These are phyloP conservation scores for Butorides virescens DNA, from an alignment of 2,113 vertebrate genomes.

Conservation along the genomic window DNA sequence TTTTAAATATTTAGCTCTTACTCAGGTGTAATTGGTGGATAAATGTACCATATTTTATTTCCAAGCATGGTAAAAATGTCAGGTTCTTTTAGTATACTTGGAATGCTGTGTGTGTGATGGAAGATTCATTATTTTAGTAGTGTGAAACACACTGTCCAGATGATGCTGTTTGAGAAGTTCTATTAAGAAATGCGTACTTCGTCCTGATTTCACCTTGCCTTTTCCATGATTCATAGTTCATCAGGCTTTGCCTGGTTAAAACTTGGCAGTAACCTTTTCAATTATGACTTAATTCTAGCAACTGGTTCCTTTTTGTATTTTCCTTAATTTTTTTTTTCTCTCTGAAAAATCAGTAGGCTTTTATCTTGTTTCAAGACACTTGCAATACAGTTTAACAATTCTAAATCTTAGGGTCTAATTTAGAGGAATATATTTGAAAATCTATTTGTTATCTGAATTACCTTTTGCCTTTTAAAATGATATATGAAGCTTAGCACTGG, in stretches of 20 bases:
- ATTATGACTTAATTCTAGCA: background rate
- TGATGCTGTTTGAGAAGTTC: background rate
- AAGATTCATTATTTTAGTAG: background rate
- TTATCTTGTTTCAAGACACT: background rate
- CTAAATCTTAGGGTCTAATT: background rate
- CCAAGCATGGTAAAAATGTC: background rate
- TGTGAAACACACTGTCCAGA: background rate
- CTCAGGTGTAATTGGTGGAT: background rate
- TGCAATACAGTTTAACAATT: background rate
- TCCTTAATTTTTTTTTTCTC: background rate
- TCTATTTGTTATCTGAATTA: background rate
- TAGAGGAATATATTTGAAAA: background rate
- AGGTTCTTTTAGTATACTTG: background rate
- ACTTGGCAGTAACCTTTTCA: background rate
- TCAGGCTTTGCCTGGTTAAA: background rate
- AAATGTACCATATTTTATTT: background rate
- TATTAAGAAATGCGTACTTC: background rate
- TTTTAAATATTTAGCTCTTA: background rate
- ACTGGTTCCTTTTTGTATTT: accelerated
- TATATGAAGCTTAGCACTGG: background rate
- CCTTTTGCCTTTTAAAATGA: background rate
- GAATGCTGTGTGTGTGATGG: background rate
- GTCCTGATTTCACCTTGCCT: background rate
- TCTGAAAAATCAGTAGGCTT: background rate
- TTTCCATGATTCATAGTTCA: background rate